A percentile compares a stretch with the other conserved stretches of the same genome.
Conservation (phyloP, 2,888 invertebrate genomes). For the Mesoligia furuncula region DNA sequence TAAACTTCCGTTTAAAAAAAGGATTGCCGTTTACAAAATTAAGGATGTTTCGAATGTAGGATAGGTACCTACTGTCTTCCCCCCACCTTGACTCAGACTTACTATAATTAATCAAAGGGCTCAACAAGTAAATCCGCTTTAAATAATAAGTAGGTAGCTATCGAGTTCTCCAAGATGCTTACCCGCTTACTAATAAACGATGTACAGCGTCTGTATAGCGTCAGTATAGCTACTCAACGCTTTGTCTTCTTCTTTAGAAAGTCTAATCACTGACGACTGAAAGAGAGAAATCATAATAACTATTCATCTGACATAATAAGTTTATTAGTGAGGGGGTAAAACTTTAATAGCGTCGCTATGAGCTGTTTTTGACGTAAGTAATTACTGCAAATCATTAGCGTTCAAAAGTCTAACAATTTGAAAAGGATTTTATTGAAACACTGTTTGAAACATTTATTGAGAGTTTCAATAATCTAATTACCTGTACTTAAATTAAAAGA, state of each 20-base stretch:
- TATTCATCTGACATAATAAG: no score
- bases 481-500: neutral
- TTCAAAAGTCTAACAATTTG: constrained; percentile 17
- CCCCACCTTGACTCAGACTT: neutral
- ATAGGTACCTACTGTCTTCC: neutral
- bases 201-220: no score
- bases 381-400: constrained; percentile 56
- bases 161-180: neutral
- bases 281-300: no score
- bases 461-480: constrained; percentile 13
- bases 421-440: constrained; percentile 29
- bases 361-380: constrained; percentile 54
- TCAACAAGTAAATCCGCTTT: neutral
- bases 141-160: constrained; percentile 1
- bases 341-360: neutral
- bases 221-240: no score
- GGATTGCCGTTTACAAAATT: neutral
- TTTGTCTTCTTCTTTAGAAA: no score
- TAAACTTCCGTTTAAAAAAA: neutral
- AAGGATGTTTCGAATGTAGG: neutral
- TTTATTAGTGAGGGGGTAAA: neutral
- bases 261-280: no score
- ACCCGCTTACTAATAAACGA: no score
- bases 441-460: constrained; percentile 31
- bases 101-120: neutral